Evolutionary conservation across 1,140 invertebrate genomes (phyloP).

Genomic region (Mya arenaria): DNA sequence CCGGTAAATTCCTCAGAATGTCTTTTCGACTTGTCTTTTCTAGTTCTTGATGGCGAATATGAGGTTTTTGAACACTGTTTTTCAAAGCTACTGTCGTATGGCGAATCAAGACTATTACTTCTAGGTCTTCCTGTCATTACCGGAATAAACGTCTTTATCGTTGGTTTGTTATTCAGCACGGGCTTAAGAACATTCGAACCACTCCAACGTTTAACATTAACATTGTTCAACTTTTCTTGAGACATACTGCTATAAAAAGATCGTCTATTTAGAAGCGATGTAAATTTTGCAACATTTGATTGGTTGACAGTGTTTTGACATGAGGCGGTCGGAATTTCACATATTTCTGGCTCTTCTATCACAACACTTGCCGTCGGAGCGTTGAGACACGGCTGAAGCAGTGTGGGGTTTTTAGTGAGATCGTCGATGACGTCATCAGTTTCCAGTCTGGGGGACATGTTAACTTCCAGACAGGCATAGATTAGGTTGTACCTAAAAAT

Average conservation of each 20-base stretch:
- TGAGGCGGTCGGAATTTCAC: slow-evolving; percentile 80
- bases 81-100: slow-evolving; percentile 38
- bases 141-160: slow-evolving; percentile 59
- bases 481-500: slow-evolving; percentile 87
- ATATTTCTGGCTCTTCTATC: slow-evolving; percentile 84
- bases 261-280: slow-evolving; percentile 57
- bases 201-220: slow-evolving; percentile 62
- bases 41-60: slow-evolving; percentile 49
- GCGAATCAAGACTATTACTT: slow-evolving; percentile 65
- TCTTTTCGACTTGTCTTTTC: slow-evolving; percentile 59
- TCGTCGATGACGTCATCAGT: slow-evolving; percentile 91
- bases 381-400: slow-evolving; percentile 90
- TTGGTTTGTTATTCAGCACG: slow-evolving; percentile 41
- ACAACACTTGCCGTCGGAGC: slow-evolving; percentile 88
- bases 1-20: slow-evolving; percentile 62
- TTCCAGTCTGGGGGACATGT: slow-evolving; percentile 87
- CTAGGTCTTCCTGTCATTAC: slow-evolving; percentile 43
- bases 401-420: slow-evolving; percentile 88
- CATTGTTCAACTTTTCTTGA: slow-evolving; percentile 57
- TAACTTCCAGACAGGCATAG: slow-evolving; percentile 89
- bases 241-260: slow-evolving; percentile 58
- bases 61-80: slow-evolving; percentile 44
- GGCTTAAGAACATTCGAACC: slow-evolving; percentile 54
- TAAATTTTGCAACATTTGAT: slow-evolving; percentile 56
- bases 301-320: slow-evolving; percentile 67